Evolutionary conservation across 2,113 vertebrate genomes (phyloP), one percentile per base, ranked within the genome.

Genomic region (Lepus timidus): DNA sequence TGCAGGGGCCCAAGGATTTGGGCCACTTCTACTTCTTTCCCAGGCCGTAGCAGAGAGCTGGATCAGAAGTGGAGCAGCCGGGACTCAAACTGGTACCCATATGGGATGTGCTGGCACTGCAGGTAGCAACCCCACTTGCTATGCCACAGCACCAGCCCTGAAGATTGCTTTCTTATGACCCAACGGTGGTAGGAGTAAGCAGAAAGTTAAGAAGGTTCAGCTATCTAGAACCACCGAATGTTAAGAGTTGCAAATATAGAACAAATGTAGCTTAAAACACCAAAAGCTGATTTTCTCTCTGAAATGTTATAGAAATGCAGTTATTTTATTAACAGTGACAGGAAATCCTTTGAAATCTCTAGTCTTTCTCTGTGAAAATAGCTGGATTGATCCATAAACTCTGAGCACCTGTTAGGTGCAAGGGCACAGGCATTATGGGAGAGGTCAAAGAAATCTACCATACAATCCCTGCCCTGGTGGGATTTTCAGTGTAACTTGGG

Each of bases 351-450:
- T 6, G 20, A 62, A 82, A n/a, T 36, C 31, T 90, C 86, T 82
- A 85, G 23, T n/a, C 31, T 93, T n/a, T 73, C 44, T 89, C 80
- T 95, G 52, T 94, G 62, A 82, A 95, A 78, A 39, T 22, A 95
- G 29, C 61, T 79, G 33, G 33, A 13, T 62, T 0, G 6, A 61
- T 39, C 36, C 31, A 27, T 81, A 79, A 89, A n/a, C 55, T 25
- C 44, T 29, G 62, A n/a, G n/a, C 55, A 20, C 27, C 19, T n/a
- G 19, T 82, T 85, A 22, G 11, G 39, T 58, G 67, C 52, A 49
- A 68, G 44, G 62, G 68, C 27, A 52, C 62, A 36, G 61, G 14
- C 64, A 58, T 68, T 39, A 20, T 49, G 36, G 55, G 22, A 68
- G 22, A 76, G 4, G 25, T 70, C 62, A 73, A 27, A 88, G 81